A percentile compares a stretch with the other conserved stretches of the same genome.
phyloP scores from a whole-genome alignment of 1,140 invertebrate species.

The Episyrphus balteatus region DNA sequence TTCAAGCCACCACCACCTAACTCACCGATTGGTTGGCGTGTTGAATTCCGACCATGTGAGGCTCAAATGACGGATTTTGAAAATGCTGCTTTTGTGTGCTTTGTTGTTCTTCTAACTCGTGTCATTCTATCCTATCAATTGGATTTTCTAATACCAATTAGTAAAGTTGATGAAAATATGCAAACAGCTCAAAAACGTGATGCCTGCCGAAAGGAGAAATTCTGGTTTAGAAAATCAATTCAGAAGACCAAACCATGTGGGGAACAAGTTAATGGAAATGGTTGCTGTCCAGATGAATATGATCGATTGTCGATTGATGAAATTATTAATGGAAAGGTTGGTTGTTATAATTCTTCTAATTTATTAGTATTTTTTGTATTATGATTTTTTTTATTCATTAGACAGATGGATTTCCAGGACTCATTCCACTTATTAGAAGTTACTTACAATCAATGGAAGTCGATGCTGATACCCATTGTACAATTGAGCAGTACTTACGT shows the following conservation, averaged over 20 bases:
- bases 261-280: conserved; percentile 21
- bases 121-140: conserved; percentile 94
- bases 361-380: not conserved
- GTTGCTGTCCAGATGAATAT: conserved; percentile 30
- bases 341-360: not conserved
- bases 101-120: conserved; percentile 90
- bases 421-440: conserved; percentile 85
- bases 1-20: conserved; percentile 96
- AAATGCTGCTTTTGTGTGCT: conserved; percentile 98
- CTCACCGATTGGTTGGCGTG: conserved; percentile 95
- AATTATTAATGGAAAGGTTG: conserved; percentile 94
- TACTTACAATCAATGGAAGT: conserved; percentile 90
- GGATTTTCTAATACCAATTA: conserved; percentile 95
- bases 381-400: conserved; percentile 37
- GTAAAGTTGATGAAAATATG: conserved; percentile 99
- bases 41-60: conserved; percentile 98
- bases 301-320: conserved; percentile 77
- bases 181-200: conserved; percentile 81
- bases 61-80: conserved; percentile 98
- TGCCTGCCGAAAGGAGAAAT: conserved; percentile 70
- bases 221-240: conserved; percentile 85
- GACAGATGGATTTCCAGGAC: conserved; percentile 75
- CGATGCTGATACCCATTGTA: conserved; percentile 93
- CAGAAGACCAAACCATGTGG: conserved; percentile 19
- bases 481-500: conserved; percentile 91